Percentiles rank a stretch among this genome's conserved stretches.
These are phyloP conservation scores for Bambusicola thoracicus DNA, from an alignment of 2,113 vertebrate genomes.

Conservation along the genomic window DNA sequence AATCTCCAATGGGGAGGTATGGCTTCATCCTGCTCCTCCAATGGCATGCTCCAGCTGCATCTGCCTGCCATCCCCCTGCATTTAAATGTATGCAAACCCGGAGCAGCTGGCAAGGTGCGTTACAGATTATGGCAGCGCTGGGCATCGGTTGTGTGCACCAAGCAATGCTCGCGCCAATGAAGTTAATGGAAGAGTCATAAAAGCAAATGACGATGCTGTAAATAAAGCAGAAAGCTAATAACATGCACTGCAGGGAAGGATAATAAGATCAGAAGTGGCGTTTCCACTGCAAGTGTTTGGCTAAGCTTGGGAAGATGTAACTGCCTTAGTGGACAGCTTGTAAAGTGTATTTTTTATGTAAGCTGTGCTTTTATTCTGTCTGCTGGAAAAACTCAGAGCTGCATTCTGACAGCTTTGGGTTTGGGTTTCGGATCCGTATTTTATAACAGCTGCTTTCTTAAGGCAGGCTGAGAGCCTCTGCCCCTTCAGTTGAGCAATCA, in stretches of 20 bases:
- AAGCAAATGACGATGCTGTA: conserved; percentile 47
- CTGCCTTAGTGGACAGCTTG: not conserved
- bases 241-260: conserved; percentile 24
- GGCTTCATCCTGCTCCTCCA: not conserved
- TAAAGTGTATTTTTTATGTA: conserved; percentile 1
- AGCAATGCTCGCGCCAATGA: conserved; percentile 26
- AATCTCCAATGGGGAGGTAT: not conserved
- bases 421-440: not conserved
- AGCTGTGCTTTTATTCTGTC: not conserved
- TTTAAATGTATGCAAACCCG: not conserved
- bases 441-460: not conserved
- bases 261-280: conserved; percentile 42
- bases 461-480: not conserved
- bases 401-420: not conserved
- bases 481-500: conserved; percentile 1
- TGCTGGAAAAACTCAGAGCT: not conserved
- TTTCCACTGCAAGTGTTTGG: conserved; percentile 25
- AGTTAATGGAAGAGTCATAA: conserved; percentile 50
- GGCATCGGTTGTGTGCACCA: not conserved
- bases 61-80: not conserved
- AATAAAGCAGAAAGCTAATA: conserved; percentile 63
- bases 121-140: not conserved
- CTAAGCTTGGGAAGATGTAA: conserved; percentile 37
- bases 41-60: not conserved
- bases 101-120: conserved; percentile 2